Conservation (phyloP, 2,113 vertebrate genomes). For the Lophius piscatorius region DNA sequence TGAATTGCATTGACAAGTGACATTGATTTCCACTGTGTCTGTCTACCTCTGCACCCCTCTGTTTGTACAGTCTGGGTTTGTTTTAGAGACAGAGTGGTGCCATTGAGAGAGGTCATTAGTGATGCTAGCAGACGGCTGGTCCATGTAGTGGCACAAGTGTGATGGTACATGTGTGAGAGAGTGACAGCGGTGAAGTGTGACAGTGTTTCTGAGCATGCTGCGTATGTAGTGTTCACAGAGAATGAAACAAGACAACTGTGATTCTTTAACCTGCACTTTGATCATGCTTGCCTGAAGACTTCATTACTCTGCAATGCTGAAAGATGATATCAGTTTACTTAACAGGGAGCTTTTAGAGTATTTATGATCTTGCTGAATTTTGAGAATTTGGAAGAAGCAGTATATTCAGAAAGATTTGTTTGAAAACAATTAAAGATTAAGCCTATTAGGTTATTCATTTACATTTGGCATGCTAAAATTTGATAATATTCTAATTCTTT, state of each 20-base stretch:
- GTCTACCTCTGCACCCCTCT: constrained; percentile 41
- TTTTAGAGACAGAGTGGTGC: constrained; percentile 71
- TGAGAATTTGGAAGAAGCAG: not conserved
- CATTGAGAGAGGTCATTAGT: constrained; percentile 44
- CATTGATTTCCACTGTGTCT: constrained; percentile 76
- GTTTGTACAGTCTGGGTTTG: constrained; percentile 50
- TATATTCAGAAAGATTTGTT: too few relatives aligned
- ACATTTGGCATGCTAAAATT: too few relatives aligned
- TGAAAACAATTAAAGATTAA: too few relatives aligned
- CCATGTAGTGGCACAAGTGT: constrained; percentile 19
- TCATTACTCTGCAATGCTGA: not conserved
- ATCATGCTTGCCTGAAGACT: not conserved
- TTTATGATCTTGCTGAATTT: not conserved
- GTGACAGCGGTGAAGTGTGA: not conserved
- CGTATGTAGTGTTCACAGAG: not conserved
- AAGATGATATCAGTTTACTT: too few relatives aligned
- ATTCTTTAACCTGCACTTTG: not conserved
- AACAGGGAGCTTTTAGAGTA: not conserved
- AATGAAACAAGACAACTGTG: not conserved
- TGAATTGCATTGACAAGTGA: constrained; percentile 71
- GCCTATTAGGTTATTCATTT: too few relatives aligned
- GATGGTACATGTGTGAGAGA: constrained; percentile 8
- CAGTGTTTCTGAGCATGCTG: not conserved
- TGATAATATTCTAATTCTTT: too few relatives aligned
- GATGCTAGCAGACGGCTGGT: constrained; percentile 1